Conservation (phyloP, 2,888 invertebrate genomes). For the Pristionchus arcanus region DNA sequence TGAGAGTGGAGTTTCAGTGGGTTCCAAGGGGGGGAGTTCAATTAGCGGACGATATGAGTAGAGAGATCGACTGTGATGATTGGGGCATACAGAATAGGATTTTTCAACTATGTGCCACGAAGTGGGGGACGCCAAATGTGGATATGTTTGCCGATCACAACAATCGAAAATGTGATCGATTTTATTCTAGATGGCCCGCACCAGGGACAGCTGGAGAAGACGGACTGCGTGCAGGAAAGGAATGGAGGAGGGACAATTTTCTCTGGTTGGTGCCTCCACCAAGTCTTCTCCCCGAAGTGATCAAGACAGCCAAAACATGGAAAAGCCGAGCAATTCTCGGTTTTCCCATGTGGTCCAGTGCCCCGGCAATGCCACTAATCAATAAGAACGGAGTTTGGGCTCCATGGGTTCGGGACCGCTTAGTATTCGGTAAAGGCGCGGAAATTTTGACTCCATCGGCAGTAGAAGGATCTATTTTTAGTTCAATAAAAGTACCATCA, state of each 20-base stretch:
- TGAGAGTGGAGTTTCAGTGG: not conserved
- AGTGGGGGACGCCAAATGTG: conserved; percentile 6
- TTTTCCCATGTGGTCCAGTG: not conserved
- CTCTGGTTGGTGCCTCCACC: conserved; percentile 28
- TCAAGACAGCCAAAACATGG: not conserved
- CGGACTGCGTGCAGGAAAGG: too few species aligned
- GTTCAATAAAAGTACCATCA: too few species aligned
- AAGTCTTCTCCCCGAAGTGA: not conserved
- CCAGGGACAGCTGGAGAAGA: not conserved
- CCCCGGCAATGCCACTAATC: not conserved
- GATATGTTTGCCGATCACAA: conserved; percentile 17
- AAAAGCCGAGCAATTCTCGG: conserved; percentile 9
- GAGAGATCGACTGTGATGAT: not conserved
- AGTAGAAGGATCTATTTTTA: too few species aligned
- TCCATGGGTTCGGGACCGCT: not conserved
- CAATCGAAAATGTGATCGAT: conserved; percentile 12
- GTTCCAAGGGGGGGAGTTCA: not conserved
- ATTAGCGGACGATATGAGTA: not conserved
- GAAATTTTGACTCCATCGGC: too few species aligned
- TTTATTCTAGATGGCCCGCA: not conserved
- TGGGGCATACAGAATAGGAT: conserved; percentile 4
- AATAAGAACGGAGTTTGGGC: not conserved
- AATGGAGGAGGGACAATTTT: conserved; percentile 1
- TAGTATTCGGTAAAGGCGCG: too few species aligned
- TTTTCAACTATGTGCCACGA: not conserved